These are phyloP conservation scores for Podarcis raffonei DNA, from an alignment of 2,113 vertebrate genomes.

Conservation along the genomic window DNA sequence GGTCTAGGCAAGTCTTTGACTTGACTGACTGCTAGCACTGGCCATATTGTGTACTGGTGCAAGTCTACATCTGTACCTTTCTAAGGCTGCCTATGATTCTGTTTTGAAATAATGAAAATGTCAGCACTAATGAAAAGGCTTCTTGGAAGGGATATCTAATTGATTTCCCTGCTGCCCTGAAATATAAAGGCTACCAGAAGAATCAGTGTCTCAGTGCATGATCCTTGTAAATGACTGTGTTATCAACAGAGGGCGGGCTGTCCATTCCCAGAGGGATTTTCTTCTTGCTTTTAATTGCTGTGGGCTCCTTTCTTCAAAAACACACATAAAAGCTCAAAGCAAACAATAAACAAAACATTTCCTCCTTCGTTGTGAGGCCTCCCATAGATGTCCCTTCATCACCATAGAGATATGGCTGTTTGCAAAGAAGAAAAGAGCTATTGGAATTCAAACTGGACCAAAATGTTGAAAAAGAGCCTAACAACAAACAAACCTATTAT, in stretches of 20 bases:
- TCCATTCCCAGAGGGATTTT: slow-evolving; percentile 49
- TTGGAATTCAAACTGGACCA: slow-evolving; percentile 71
- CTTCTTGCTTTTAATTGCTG: slow-evolving; percentile 54
- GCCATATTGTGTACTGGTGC: not conserved
- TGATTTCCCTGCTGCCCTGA: slow-evolving; percentile 14
- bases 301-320: slow-evolving; percentile 51
- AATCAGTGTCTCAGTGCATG: slow-evolving; percentile 26
- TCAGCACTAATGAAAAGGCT: slow-evolving; percentile 17
- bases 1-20: not conserved
- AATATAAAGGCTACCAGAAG: not conserved
- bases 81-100: not conserved
- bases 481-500: slow-evolving; percentile 66
- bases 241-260: slow-evolving; percentile 18
- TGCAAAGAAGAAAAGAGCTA: slow-evolving; percentile 64
- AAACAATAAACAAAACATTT: slow-evolving; percentile 50
- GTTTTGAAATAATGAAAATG: slow-evolving; percentile 52
- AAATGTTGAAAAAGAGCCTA: slow-evolving; percentile 33
- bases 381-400: slow-evolving; percentile 69
- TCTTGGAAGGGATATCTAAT: slow-evolving; percentile 27
- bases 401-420: slow-evolving; percentile 67
- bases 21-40: not conserved
- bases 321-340: slow-evolving; percentile 37
- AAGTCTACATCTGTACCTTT: not conserved
- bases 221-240: slow-evolving; percentile 26
- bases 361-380: slow-evolving; percentile 59